Conservation (phyloP, 2,797 vertebrate species). For the Tamandua tetradactyla region DNA sequence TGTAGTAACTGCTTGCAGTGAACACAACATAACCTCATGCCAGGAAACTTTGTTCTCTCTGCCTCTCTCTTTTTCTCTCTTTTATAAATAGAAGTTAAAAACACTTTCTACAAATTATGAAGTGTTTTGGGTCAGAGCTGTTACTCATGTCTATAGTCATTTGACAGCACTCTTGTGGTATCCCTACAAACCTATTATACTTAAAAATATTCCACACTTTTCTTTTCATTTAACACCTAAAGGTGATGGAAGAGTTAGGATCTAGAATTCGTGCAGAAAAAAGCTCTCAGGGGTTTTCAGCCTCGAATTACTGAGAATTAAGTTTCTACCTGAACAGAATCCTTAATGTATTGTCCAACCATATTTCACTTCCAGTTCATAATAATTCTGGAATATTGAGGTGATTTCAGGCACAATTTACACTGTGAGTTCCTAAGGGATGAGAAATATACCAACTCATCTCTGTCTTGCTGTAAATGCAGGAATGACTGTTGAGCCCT, state of each 20-base stretch:
- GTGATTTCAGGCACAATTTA: background rate
- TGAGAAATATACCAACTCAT: background rate
- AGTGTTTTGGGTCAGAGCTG: background rate
- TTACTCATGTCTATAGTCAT: slow-evolving; percentile 41
- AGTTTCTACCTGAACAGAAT: background rate
- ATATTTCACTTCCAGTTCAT: background rate
- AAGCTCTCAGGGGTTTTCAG: background rate
- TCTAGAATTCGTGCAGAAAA: background rate
- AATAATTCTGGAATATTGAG: background rate
- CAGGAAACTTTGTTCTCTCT: slow-evolving; percentile 31
- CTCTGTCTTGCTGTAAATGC: background rate
- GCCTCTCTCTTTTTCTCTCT: background rate
- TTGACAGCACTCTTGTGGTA: background rate
- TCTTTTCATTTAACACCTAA: background rate
- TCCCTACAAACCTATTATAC: slow-evolving; percentile 68
- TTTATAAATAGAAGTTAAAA: background rate
- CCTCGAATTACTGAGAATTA: background rate
- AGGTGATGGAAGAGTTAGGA: background rate
- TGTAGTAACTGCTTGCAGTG: slow-evolving; percentile 43
- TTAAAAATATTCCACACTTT: background rate
- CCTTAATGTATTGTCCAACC: background rate
- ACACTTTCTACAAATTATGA: background rate
- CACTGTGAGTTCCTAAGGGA: background rate
- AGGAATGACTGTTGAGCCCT: background rate
- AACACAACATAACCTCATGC: background rate